These are phyloP conservation scores for Crocidura indochinensis DNA, from an alignment of 2,797 vertebrate species.

Conservation along the genomic window DNA sequence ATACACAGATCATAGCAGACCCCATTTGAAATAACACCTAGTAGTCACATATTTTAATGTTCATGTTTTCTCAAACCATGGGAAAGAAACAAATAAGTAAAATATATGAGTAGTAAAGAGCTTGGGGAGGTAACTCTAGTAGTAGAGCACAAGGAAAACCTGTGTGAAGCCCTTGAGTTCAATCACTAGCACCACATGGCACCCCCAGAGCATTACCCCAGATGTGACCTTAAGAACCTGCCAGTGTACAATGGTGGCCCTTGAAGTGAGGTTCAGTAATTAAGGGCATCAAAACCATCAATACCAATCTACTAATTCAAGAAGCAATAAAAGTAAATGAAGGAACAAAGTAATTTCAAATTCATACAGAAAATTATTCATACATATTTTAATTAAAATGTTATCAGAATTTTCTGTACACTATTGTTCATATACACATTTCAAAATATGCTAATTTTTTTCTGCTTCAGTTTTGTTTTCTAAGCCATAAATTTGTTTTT, in stretches of 20 bases:
- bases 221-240: no score
- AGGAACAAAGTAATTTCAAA: not conserved
- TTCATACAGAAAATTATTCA: not conserved
- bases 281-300: no score
- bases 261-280: no score
- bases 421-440: not conserved
- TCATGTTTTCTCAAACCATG: not conserved
- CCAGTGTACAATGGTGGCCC: no score
- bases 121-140: no score
- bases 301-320: no score
- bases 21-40: not conserved
- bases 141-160: no score
- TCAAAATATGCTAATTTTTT: slow-evolving; percentile 10
- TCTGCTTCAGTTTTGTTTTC: not conserved
- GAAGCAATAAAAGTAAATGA: no score
- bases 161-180: no score
- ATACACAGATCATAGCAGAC: not conserved
- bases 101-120: not conserved
- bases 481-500: not conserved
- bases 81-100: slow-evolving; percentile 11
- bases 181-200: no score
- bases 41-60: not conserved
- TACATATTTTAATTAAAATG: not conserved
- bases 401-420: not conserved
- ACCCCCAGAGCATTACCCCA: no score